Base-by-base conservation (phyloP, 2,113 vertebrate species). In the Zapornia atra region DNA sequence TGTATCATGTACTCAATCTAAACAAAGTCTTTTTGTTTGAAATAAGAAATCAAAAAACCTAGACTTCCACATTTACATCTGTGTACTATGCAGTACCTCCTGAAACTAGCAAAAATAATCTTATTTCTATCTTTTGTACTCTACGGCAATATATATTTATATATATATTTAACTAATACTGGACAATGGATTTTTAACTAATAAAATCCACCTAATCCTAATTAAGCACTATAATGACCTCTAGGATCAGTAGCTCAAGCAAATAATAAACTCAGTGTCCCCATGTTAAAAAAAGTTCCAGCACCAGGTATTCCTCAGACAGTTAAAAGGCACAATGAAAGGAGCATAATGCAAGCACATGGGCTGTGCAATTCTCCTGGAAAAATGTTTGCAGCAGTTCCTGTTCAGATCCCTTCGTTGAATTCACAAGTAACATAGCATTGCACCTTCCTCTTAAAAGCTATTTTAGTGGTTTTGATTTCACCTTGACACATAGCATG, bases 341-440 rank as follows among this genome's bases (percentile, higher is more conserved):
- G 53, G 29, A 61, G 6, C 4, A 76, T 0, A 1, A 40, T 76
- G 77, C 78, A 84, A 51, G 60, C 85, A 42, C 79, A 63, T 14
- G 59, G 36, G 12, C 80, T 66, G 24, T 69, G 48, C 57, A 94
- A n/a, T 81, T 69, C 71, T 80, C 34, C 61, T 34, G 65, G 79
- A 86, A 84, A 95, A 82, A 71, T 90, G 86, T 95, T 97, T 94
- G 76, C 82, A 59, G 88, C 97, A 97, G 94, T 97, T 97, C 84
- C 92, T 29, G 17, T 86, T 94, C 84, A 82, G 90, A 69, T 93
- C 92, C 81, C 96, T 94, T 94, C 78, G 73, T 96, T 96, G 92
- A 95, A 97, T 91, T 95, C 82, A 82, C 96, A 96, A 90, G 92
- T 97, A 96, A 97, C 94, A 96, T 93, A 90, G 76, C 88, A 96